Evolutionary conservation across 2,797 vertebrate genomes (phyloP), one percentile per base, ranked within the genome.

Genomic region (Oreochromis mossambicus): DNA sequence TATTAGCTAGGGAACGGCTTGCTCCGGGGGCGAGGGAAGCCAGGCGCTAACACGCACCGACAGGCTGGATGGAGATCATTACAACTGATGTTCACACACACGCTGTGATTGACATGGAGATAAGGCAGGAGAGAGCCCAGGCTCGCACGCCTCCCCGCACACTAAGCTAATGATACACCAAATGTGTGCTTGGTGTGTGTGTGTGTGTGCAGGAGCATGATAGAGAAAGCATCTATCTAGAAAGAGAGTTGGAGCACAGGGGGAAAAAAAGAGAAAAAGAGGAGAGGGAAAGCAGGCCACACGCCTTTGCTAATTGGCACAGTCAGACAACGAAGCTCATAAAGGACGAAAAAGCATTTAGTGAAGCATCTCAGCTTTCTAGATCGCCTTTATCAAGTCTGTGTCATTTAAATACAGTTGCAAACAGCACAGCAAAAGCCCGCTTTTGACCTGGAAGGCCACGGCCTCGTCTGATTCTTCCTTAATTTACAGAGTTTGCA

Each of bases 11-110:
- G 95, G 95, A 95, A 92, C 83, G 86, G 93, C 90, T 94, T 94
- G 94, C 94, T 95, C 94, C 92, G 94, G 94, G 95, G 94, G 94
- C 93, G 93, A 94, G 90, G 93, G 91, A 92, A 95, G 94, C 95
- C 91, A 78, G 95, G 94, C 93, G 92, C 95, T 93, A 95, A 95
- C 95, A 93, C 94, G 90, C 93, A 95, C 94, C 91, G 94, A 94
- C 95, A 94, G 95, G 93, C 94, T 95, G 93, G 94, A 95, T 95
- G 94, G 94, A 95, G 95, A 96, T 96, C 95, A 95, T 96, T 95
- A 96, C 94, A 95, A 95, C 93, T 95, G 94, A 95, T 95, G 95
- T 95, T 95, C 94, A 96, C 94, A 95, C 95, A 95, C 95, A 94
- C 92, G 93, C 94, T 95, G 94, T 96, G 95, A 96, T 95, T 95